Evolutionary conservation across 2,888 invertebrate species (phyloP), one percentile per base, ranked within the genome.

Genomic region (Silvanus unidentatus): DNA sequence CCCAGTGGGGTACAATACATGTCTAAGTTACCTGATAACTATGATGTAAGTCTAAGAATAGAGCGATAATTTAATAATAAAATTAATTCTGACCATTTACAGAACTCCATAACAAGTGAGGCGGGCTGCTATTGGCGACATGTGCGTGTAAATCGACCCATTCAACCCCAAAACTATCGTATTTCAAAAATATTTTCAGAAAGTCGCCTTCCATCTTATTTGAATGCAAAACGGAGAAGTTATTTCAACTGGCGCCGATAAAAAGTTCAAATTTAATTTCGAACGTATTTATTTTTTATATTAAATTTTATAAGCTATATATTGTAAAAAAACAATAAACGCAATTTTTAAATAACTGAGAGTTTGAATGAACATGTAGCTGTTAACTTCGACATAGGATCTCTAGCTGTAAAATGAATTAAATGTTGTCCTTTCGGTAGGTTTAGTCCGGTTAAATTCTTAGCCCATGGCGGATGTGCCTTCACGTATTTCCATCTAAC

Each of bases 401-500:
- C 74, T 13, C 68, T 66, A 10, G 75, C 76, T 50, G 69, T 71
- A 59, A 77, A 78, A 13, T 70, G 72, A 43, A 79, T 68, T 49
- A 72, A 68, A 48, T 75, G 73, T 16, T 66, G 56, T 2, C 78
- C 78, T 11, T 71, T 65, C 29, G 71, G 71, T 22, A 78, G 65
- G n/a, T n/a, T n/a, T 51, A 72, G 72, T 12, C 73, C 72, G 51
- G 74, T 73, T 41, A 77, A 63, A 37, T 72, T 65, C 47, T 72
- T 74, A 2, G 75, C 75, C 75, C 76, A 76, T 3, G 69, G 61
- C 1, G 78, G 78, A 47, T 71, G 69, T 16, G 75, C 69, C 43
- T 70, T 69, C 43, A 77, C 73, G 58, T 76, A 72, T 45, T 76
- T 73, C 73, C 74, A 76, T 62, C 75, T 74, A 35, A 77, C 73